Percentiles rank a stretch among this genome's conserved stretches.
Evolutionary conservation across 53 echinoderm and acorn worm genomes (phyloP).

Genomic region (Echinarachnius parma): DNA sequence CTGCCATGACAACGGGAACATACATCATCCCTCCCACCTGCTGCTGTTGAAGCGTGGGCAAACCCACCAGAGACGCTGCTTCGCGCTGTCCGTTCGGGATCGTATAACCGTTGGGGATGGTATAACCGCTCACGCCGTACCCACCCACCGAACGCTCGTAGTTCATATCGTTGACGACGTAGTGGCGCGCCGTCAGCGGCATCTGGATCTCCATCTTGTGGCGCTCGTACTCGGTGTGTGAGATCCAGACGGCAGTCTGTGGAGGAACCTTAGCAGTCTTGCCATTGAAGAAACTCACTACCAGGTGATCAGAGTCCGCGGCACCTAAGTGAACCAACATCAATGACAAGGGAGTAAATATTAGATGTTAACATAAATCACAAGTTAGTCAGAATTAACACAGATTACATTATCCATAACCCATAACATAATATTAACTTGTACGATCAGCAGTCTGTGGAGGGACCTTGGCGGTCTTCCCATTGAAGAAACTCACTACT

Average conservation of each 20-base stretch:
- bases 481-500: too few relatives aligned
- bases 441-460: too few relatives aligned
- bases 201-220: slow-evolving; percentile 90
- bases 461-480: too few relatives aligned
- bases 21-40: slow-evolving; percentile 54
- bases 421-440: too few relatives aligned
- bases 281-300: slow-evolving; percentile 88
- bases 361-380: too few relatives aligned
- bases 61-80: background rate
- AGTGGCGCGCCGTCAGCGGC: slow-evolving; percentile 77
- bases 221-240: slow-evolving; percentile 63
- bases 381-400: too few relatives aligned
- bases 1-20: slow-evolving; percentile 49
- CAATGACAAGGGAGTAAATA: too few relatives aligned
- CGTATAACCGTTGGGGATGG: too few relatives aligned
- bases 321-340: too few relatives aligned
- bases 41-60: slow-evolving; percentile 22
- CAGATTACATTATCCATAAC: too few relatives aligned
- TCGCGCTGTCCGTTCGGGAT: slow-evolving; percentile 14
- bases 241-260: slow-evolving; percentile 81
- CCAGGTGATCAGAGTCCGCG: slow-evolving; percentile 75
- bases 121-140: too few relatives aligned
- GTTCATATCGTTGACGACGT: slow-evolving; percentile 60
- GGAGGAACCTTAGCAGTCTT: slow-evolving; percentile 73
- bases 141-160: slow-evolving; percentile 37